Conservation (phyloP, 2,888 invertebrate genomes). For the Pasiphila rectangulata region DNA sequence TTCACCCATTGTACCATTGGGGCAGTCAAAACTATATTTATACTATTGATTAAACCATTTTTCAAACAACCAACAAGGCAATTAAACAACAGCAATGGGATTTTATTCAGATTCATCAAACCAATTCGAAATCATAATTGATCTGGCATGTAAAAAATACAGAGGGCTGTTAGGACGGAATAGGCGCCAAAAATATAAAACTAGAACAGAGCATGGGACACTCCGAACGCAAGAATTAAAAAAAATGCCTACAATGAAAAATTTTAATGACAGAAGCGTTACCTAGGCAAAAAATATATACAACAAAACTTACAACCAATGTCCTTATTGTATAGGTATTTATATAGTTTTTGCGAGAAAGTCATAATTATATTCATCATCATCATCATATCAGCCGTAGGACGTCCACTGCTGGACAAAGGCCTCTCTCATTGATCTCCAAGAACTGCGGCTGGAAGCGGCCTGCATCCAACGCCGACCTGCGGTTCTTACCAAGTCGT, state of each 20-base stretch:
- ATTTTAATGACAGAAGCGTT: too few species aligned
- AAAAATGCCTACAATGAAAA: slow-evolving; percentile 4
- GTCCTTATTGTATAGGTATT: neutral
- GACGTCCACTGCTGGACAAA: too few species aligned
- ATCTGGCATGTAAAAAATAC: slow-evolving; percentile 77
- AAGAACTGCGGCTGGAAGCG: too few species aligned
- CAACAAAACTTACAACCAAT: neutral
- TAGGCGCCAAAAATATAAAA: slow-evolving; percentile 78
- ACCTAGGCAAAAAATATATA: too few species aligned
- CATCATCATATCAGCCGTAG: too few species aligned
- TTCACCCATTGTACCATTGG: slow-evolving; percentile 12
- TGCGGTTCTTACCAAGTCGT: too few species aligned
- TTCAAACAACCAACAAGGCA: slow-evolving; percentile 73
- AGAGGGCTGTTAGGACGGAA: slow-evolving; percentile 73
- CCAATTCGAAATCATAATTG: slow-evolving; percentile 80
- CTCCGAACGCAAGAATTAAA: neutral
- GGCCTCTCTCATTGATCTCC: too few species aligned
- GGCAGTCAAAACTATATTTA: slow-evolving; percentile 31
- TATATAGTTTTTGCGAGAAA: neutral
- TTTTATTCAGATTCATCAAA: slow-evolving; percentile 80
- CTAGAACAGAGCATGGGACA: slow-evolving; percentile 44
- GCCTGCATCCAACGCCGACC: too few species aligned
- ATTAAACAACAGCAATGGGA: slow-evolving; percentile 78
- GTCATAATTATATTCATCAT: too few species aligned
- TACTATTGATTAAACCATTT: slow-evolving; percentile 67